A percentile compares a stretch with the other conserved stretches of the same genome.
Evolutionary conservation across 2,797 vertebrate species (phyloP).

Genomic region (Buceros bicornis): DNA sequence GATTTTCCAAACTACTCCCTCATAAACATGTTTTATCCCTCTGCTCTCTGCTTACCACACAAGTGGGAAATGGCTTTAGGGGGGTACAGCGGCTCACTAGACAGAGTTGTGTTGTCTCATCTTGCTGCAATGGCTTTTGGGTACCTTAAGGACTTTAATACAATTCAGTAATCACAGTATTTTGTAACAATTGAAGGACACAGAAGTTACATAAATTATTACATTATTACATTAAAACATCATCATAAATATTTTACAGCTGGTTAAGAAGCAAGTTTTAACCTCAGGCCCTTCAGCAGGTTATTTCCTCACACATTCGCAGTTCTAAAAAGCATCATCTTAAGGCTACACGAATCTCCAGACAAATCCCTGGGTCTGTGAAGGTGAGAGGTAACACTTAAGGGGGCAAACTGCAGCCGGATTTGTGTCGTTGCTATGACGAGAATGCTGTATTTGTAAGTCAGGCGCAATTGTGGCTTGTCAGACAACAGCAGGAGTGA

Average conservation of each 20-base stretch:
- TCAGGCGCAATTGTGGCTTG: background rate
- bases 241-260: background rate
- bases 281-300: background rate
- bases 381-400: background rate
- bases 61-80: background rate
- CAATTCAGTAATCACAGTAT: background rate
- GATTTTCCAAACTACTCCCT: background rate
- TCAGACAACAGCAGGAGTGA: background rate
- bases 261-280: background rate
- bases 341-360: background rate
- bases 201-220: background rate
- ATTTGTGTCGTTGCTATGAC: fast-evolving
- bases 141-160: background rate
- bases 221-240: background rate
- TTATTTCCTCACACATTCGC: background rate
- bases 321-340: background rate
- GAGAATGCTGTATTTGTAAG: background rate
- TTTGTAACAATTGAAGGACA: background rate
- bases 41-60: conserved; percentile 1
- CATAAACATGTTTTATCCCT: background rate
- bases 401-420: background rate
- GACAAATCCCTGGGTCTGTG: background rate
- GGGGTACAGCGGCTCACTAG: background rate
- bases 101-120: background rate
- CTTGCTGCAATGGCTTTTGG: background rate